Evolutionary conservation across 2,113 vertebrate genomes (phyloP).

Genomic region (Ceratotherium simum): DNA sequence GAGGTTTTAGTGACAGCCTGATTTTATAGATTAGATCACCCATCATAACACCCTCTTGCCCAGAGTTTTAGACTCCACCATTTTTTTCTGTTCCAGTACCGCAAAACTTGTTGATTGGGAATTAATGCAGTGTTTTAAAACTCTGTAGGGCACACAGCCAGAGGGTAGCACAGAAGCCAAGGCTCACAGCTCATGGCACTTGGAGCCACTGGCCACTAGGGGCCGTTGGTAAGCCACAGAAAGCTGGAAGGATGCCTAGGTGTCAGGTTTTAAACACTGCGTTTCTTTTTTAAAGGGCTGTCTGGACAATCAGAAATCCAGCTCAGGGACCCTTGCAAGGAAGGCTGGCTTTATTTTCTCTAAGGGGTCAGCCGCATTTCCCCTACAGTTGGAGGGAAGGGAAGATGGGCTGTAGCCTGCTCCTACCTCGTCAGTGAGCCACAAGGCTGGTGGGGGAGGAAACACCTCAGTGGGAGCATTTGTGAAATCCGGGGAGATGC

Average conservation of each 20-base stretch:
- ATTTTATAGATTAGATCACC: not conserved
- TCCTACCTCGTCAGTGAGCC: not conserved
- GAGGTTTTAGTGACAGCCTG: not conserved
- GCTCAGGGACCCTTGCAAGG: not conserved
- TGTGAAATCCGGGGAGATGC: not conserved
- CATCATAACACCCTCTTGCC: not conserved
- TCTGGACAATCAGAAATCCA: not conserved
- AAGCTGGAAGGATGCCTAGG: not conserved
- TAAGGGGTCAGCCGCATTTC: not conserved
- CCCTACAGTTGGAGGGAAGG: not conserved
- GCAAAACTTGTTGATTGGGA: not conserved
- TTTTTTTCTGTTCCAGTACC: not conserved
- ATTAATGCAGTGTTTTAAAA: not conserved
- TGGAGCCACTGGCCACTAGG: slow-evolving; percentile 76
- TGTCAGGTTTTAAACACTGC: not conserved
- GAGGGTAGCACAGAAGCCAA: accelerated
- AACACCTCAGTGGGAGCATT: not conserved
- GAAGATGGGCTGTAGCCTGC: not conserved
- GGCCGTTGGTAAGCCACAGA: slow-evolving; percentile 79
- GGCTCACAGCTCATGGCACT: not conserved
- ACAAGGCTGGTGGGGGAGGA: not conserved
- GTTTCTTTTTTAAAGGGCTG: not conserved
- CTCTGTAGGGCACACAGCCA: not conserved
- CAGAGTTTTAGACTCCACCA: not conserved
- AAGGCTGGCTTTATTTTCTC: not conserved